Evolutionary conservation across 2,113 vertebrate genomes (phyloP), one percentile per base, ranked within the genome.

Genomic region (Benitochromis conjunctus): DNA sequence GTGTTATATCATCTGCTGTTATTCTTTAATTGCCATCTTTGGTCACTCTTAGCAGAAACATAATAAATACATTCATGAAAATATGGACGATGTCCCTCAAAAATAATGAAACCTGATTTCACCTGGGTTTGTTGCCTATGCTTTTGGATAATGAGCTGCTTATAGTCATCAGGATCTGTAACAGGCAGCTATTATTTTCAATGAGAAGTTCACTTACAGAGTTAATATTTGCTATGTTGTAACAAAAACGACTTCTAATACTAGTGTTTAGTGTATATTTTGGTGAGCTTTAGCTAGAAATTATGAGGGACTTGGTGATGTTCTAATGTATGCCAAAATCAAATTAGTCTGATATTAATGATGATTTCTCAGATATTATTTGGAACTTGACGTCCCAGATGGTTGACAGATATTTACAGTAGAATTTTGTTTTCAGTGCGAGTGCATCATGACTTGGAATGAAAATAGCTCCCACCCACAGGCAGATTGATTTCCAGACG

Each of bases 401-500:
- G 46, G 46, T 11, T 19, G 26, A 31, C 71, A n/a, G 48, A 76
- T 53, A 76, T 51, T 53, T 76, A 4, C 26, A 76, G 46, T 53
- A 48, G 34, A 76, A 76, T 34, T 53, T 53, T 76, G 46, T 76
- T 76, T 76, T 79, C 60, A 79, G 60, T 41, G 84, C 82, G 78
- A 85, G 84, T 90, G 56, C 83, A 91, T 90, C 41, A 87, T 91
- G 91, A 93, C 89, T 92, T 91, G 87, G 92, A 95, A 94, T 89
- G 87, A 91, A 92, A 94, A 92, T 91, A 91, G 69, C 79, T 92
- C 91, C 91, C 88, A 87, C 92, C 83, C 93, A 91, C 91, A 83
- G 79, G 36, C 87, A 84, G 93, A 94, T 92, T 92, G 88, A 93
- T 94, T 94, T 89, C 85, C 92, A 93, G 91, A 89, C 3, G 41